Evolutionary conservation across 2,888 invertebrate species (phyloP).

Genomic region (Dendrolimus houi): DNA sequence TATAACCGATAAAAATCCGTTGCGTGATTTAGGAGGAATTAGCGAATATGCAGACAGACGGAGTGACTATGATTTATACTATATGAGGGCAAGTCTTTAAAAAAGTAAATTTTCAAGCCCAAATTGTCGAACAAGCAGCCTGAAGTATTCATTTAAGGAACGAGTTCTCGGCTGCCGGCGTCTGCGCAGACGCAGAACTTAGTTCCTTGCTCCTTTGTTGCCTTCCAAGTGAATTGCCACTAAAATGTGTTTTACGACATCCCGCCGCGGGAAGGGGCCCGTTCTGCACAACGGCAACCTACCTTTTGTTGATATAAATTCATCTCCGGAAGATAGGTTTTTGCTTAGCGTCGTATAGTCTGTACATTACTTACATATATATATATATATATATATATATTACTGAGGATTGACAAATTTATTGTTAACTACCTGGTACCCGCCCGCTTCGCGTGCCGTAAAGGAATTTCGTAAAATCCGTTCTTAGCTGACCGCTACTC

Average conservation of each 20-base stretch:
- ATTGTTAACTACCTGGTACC: not conserved
- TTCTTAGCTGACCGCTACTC: no score
- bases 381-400: no score
- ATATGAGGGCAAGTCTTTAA: not conserved
- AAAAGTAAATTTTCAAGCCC: not conserved
- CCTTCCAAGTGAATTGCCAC: not conserved
- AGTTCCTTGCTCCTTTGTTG: not conserved
- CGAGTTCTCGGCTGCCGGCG: not conserved
- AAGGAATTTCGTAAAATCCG: no score
- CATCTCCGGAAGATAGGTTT: no score
- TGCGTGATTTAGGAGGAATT: not conserved
- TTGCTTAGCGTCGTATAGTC: no score
- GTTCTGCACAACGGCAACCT: not conserved
- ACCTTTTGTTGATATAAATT: not conserved
- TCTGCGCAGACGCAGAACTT: not conserved
- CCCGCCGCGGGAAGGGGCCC: not conserved
- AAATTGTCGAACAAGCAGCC: not conserved
- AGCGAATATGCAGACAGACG: not conserved
- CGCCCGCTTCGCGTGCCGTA: no score
- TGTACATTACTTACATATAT: no score
- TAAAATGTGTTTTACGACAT: not conserved
- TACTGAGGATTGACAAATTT: not conserved
- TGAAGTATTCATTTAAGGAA: not conserved
- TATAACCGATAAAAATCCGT: no score
- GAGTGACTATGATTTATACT: not conserved